Percentiles rank a stretch among this genome's conserved stretches.
These are phyloP conservation scores for Blera fallax DNA, from an alignment of 2,888 invertebrate genomes.

Conservation along the genomic window DNA sequence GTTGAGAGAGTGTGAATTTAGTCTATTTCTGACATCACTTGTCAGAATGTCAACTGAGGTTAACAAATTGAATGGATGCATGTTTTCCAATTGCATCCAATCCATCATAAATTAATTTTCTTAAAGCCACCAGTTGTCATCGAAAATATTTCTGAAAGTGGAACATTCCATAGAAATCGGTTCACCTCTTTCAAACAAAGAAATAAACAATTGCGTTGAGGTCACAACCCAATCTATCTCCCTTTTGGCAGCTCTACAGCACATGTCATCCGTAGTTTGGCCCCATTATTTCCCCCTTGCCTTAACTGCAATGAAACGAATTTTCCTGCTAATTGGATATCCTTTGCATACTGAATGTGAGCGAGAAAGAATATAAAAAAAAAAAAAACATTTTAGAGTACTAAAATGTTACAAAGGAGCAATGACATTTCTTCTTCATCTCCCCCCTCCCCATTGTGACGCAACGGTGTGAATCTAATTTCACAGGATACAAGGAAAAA, in stretches of 20 bases:
- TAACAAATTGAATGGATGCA: not conserved
- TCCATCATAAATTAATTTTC: constrained; percentile 18
- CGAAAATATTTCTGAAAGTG: not conserved
- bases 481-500: constrained; percentile 47
- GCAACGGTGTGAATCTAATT: constrained; percentile 69
- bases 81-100: not conserved
- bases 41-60: not conserved
- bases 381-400: too few species aligned
- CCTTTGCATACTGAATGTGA: constrained; percentile 22
- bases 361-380: not conserved
- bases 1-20: too few species aligned
- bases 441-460: not conserved
- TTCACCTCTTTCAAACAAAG: not conserved
- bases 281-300: constrained; percentile 5
- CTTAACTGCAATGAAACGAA: not conserved
- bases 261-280: constrained; percentile 40
- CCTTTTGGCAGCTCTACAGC: constrained; percentile 21
- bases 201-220: constrained; percentile 25
- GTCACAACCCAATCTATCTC: constrained; percentile 64
- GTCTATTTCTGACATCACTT: not conserved
- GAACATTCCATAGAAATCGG: not conserved
- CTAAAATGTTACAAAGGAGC: constrained; percentile 54
- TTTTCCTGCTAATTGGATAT: constrained; percentile 63
- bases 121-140: not conserved
- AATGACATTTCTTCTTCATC: constrained; percentile 47